Base-by-base conservation (phyloP, 2,888 invertebrate species). In the Patella depressa region DNA sequence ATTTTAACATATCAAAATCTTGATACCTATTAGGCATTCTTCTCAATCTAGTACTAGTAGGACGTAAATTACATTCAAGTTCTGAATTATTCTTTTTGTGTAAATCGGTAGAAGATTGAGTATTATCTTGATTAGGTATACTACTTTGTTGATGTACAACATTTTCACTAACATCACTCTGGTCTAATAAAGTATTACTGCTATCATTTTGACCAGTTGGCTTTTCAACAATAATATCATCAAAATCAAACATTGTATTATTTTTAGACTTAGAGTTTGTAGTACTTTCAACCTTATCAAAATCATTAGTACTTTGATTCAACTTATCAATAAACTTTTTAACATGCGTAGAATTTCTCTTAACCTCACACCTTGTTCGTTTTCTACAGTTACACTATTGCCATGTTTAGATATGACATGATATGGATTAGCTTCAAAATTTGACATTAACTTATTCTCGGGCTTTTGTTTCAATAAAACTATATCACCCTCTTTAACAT, bases 381-480 rank as follows among this genome's bases (percentile, higher is more conserved):
- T 65, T 65, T 65, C 65, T 12, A 65, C n/a, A 65, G 65, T 65
- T 3, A 65, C n/a, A n/a, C 19, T 24, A 65, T 65, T 65, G 11
- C 65, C 65, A 65, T n/a, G 24, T n/a, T 65, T 65, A 24, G 24
- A 24, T 24, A 24, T 24, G 24, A 24, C 24, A 65, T 24, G 65
- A 19, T 65, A 65, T n/a, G 65, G 65, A n/a, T 65, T 65, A 19
- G 65, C 24, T 65, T 65, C 65, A 12, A 65, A 65, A 65, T 65
- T 19, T 2, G 65, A 17, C 65, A 65, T 65, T 65, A 65, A 65
- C 24, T 65, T 65, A 24, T 65, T 65, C 24, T 65, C 65, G 3
- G 65, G 65, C 24, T 65, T 65, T 24, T n/a, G 65, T 69, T 73
- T 74, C 54, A 77, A 53, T 55, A 77, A 53, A 59, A 77, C 77